Percentiles rank a stretch among this genome's conserved stretches.
Conservation (phyloP, 2,888 invertebrate species). For the Rhabditoides inermis region DNA sequence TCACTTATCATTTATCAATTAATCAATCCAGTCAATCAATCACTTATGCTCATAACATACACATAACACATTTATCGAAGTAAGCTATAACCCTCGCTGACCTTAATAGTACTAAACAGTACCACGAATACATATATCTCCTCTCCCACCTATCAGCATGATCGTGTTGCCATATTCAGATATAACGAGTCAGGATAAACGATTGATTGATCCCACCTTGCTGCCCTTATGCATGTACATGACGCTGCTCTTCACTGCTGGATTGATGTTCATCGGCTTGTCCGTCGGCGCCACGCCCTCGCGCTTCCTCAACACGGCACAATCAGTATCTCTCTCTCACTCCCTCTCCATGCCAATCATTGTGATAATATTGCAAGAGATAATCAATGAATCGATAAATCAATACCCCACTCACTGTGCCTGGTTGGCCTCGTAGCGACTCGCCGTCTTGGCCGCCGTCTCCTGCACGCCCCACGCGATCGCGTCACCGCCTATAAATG, state of each 20-base stretch:
- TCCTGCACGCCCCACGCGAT: constrained; percentile 61
- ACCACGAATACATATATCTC: too few relatives aligned
- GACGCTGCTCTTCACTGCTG: constrained; percentile 61
- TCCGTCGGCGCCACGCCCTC: constrained; percentile 29
- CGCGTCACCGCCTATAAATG: constrained; percentile 61
- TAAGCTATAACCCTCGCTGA: too few relatives aligned
- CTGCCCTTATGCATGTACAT: constrained; percentile 66
- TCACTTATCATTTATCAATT: too few relatives aligned
- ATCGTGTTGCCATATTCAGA: too few relatives aligned
- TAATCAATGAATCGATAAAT: constrained; percentile 56
- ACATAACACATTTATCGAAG: too few relatives aligned
- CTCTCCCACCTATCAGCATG: too few relatives aligned
- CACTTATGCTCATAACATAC: too few relatives aligned
- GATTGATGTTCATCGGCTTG: constrained; percentile 58
- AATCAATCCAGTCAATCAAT: too few relatives aligned
- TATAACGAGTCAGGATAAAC: too few relatives aligned
- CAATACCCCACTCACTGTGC: constrained; percentile 52
- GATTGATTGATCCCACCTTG: too few relatives aligned
- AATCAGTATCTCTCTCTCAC: neutral
- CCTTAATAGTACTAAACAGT: constrained; percentile 65
- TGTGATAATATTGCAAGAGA: neutral
- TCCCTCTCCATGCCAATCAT: too few relatives aligned
- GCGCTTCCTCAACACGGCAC: constrained; percentile 12
- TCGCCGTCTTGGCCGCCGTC: constrained; percentile 21
- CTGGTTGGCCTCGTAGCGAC: constrained; percentile 23